Evolutionary conservation across 2,888 invertebrate genomes (phyloP), one percentile per base, ranked within the genome.

Genomic region (Coleophora flavipennella): DNA sequence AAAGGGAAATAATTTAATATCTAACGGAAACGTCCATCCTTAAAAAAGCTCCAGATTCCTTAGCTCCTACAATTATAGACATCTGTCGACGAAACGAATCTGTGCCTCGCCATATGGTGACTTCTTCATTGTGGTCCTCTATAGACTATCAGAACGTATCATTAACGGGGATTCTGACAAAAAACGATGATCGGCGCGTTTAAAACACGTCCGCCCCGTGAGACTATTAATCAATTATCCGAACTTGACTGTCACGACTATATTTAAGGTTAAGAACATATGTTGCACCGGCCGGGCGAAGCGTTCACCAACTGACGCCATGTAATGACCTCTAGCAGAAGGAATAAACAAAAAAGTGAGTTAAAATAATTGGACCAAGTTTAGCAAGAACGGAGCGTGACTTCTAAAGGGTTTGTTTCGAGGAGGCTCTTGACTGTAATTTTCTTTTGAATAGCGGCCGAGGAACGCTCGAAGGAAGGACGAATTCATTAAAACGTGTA

Each of bases 211-310:
- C 79, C 77, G 79, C 75, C 74, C 70, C 59, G 56, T 58, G 61
- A 57, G 59, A 56, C 65, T 72, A 80, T 83, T 79, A 80, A 83
- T 80, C 83, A 83, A 79, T 80, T 81, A 78, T 67, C 60, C 66
- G 66, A 71, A 71, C 66, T 69, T 66, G 66, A 65, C 74, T 70
- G 78, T 75, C 77, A 72, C 67, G 69, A 71, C 64, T 71, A 63
- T 68, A 72, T 76, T 72, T 73, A 72, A 73, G 70, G 62, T 62
- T 61, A 58, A 57, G 63, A 74, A 67, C 83, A 83, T 77, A 80
- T 83, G 80, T 76, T 59, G 74, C 61, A 59, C 51, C 60, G 59
- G 55, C 55, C 52, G 52, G 55, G 61, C 52, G 33, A 57, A 52
- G 46, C 79, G 80, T 64, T 70, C 57, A 58, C 83, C 84, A 83